A percentile compares a stretch with the other conserved stretches of the same genome.
These are phyloP conservation scores for Leptogaster cylindrica DNA, from an alignment of 2,888 invertebrate species.

Conservation along the genomic window DNA sequence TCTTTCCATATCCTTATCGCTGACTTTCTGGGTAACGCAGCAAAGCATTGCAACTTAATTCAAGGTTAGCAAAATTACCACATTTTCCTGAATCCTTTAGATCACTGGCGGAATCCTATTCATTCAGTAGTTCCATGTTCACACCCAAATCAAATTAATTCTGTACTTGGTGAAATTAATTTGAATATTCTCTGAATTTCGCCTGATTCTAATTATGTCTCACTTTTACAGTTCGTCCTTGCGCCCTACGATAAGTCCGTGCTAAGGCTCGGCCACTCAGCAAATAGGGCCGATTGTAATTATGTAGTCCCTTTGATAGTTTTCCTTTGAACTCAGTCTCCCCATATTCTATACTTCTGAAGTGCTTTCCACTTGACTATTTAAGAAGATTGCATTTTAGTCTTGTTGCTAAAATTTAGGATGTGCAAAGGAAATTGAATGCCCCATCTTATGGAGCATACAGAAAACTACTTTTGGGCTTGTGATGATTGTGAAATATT, in stretches of 20 bases:
- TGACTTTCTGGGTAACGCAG: too few relatives aligned
- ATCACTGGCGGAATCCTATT: neutral
- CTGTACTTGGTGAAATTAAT: neutral
- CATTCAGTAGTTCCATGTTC: neutral
- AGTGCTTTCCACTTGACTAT: conserved; percentile 14
- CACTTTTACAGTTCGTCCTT: neutral
- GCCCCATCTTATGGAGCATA: neutral
- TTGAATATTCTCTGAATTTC: neutral
- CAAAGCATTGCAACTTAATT: too few relatives aligned
- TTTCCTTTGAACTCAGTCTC: conserved; percentile 1
- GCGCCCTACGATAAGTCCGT: neutral
- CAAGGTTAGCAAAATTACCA: too few relatives aligned
- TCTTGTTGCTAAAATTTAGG: neutral
- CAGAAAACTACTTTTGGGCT: conserved; percentile 1
- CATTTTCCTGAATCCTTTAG: neutral
- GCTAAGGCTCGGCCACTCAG: neutral
- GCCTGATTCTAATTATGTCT: conserved; percentile 25
- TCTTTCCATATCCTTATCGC: too few relatives aligned
- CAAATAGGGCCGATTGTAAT: conserved; percentile 10
- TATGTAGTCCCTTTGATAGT: conserved; percentile 29
- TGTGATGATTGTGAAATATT: conserved; percentile 13
- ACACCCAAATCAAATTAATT: conserved; percentile 12
- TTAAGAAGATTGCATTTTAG: conserved; percentile 11
- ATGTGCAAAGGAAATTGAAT: conserved; percentile 1
- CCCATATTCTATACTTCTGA: neutral